Evolutionary conservation across 2,888 invertebrate species (phyloP), one percentile per base, ranked within the genome.

Genomic region (Aporophyla lueneburgensis): DNA sequence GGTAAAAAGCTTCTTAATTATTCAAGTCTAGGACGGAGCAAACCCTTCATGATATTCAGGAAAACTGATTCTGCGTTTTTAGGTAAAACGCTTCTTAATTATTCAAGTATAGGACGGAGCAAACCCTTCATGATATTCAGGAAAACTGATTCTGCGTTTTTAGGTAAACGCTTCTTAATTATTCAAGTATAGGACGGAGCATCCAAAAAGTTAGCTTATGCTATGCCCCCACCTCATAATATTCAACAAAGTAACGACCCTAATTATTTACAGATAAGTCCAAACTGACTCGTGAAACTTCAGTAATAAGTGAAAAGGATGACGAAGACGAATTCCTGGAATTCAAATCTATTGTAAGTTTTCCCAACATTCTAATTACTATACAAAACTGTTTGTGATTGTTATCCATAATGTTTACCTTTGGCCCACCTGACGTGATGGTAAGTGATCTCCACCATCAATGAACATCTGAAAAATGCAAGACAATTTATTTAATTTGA

Each of bases 301-400:
- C 96, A 19, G 83, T 94, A 14, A 90, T 80, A 76, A 95, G 94
- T 83, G 93, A 93, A 80, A 89, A 93, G 10, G 85, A 76, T 46
- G 95, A 95, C 33, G 95, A 95, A 81, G 95, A 95, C 33, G 95
- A 95, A 56, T 84, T 89, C 62, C 69, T 91, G 12, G 88, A 89
- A 54, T 76, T 89, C 0, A 91, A 86, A 80, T 21, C 56, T 63
- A 46, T 51, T 46, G 83, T 83, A 43, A 85, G 83, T 83, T 59
- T 73, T n/a, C 2, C 5, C 19, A 33, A 3, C 16, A 56, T 33
- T 33, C 10, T 16, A 19, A 2, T 33, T n/a, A n/a, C 14, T 43
- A 9, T 16, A 10, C 21, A n/a, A 40, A 21, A 61, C 21, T 62
- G 40, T 14, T 14, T n/a, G 14, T 61, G 6, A 24, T 6, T 14